Base-by-base conservation (phyloP, 1,140 invertebrate genomes). In the Phortica variegata region DNA sequence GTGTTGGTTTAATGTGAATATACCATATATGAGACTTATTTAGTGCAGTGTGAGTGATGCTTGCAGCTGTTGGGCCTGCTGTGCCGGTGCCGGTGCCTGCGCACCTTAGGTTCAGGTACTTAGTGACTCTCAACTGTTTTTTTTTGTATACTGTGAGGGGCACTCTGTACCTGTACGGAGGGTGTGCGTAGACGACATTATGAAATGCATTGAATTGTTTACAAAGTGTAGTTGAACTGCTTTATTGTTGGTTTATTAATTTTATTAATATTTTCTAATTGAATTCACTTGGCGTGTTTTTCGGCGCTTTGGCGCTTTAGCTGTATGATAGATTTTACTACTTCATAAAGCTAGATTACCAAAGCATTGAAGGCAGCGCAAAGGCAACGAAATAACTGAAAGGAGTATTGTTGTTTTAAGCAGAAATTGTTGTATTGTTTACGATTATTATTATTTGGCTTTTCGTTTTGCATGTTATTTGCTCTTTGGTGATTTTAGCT, bases 301-400 rank as follows among this genome's bases (percentile, higher is more conserved):
- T 78, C 77, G 77, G 81, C 80, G 82, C 91, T 93, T 93, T 93
- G 91, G 91, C 90, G 88, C 88, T 92, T 87, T 91, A 92, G 90
- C 91, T 92, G 89, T 90, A 89, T 93, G 90, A 92, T 83, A 82
- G 79, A 77, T 76, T 73, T 65, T 65, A 75, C 68, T 66, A 82
- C 78, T 82, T 89, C 89, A 91, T 90, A 91, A 88, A 90, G 89
- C 89, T 91, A 89, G 85, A 90, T 91, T 91, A 92, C 91, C 91
- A 91, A 93, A 92, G 91, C 83, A 87, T 78, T 79, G 79, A 77
- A 76, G 68, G 59, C 51, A 37, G 53, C 31, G 3, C 18, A 49
- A 34, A 7, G 21, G 31, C 52, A 34, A 13, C 20, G 7, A 19
- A 44, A 15, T 20, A 8, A 10, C 17, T 1, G 16, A 2, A 16